phyloP scores from a whole-genome alignment of 2,113 vertebrate genomes.

The Callipepla squamata region DNA sequence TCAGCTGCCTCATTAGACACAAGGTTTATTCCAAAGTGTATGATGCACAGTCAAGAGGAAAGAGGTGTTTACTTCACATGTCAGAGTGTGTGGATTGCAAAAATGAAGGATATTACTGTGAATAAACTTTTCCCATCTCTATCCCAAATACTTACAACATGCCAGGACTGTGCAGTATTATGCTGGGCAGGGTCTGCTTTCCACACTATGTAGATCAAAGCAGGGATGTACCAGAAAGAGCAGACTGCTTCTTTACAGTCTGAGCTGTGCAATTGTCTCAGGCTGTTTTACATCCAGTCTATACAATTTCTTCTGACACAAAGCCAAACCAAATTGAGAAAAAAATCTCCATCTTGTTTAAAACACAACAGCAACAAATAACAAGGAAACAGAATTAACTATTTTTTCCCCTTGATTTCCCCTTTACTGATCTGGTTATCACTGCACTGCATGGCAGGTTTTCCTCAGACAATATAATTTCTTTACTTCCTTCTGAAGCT shows the following conservation, averaged over 20 bases:
- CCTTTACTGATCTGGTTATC: background rate
- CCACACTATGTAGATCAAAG: background rate
- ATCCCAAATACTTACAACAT: background rate
- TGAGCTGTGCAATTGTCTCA: accelerated
- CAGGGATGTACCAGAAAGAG: background rate
- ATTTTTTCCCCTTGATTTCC: background rate
- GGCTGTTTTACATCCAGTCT: background rate
- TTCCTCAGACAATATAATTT: background rate
- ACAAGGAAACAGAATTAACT: background rate
- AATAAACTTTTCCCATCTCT: background rate
- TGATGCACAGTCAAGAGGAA: background rate
- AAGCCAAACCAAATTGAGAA: background rate
- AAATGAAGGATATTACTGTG: background rate
- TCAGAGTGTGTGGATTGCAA: background rate
- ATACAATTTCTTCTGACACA: background rate
- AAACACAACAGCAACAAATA: background rate
- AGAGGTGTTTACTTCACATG: background rate
- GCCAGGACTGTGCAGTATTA: background rate
- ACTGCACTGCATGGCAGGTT: background rate
- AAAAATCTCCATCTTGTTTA: background rate
- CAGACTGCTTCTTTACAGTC: background rate
- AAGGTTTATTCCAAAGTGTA: background rate
- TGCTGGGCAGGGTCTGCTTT: background rate
- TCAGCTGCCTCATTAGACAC: background rate
- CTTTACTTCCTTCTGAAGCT: background rate